Conservation (phyloP, 2,113 vertebrate species). For the Chunga burmeisteri region DNA sequence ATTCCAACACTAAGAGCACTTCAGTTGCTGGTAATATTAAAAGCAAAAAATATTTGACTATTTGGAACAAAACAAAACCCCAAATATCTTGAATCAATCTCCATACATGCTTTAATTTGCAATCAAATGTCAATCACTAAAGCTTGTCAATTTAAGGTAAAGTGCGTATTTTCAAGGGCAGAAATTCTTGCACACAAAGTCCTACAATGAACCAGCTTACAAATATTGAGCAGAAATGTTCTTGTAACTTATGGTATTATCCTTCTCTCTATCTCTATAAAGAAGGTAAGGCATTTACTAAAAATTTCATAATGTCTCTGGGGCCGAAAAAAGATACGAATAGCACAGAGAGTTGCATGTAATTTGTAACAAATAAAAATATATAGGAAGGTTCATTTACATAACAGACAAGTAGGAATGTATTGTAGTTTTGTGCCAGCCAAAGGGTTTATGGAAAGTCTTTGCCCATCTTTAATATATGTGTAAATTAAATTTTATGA, state of each 20-base stretch:
- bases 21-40: not conserved
- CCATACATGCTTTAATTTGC: not conserved
- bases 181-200: not conserved
- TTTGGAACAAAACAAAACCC: not conserved
- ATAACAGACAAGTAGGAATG: not conserved
- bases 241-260: not conserved
- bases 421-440: not conserved
- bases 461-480: not conserved
- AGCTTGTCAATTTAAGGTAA: not conserved
- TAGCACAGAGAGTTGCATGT: not conserved
- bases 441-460: not conserved
- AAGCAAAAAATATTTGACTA: not conserved
- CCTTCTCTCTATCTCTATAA: not conserved
- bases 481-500: slow-evolving; percentile 39
- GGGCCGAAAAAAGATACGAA: not conserved
- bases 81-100: not conserved
- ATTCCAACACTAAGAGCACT: not conserved
- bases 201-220: not conserved
- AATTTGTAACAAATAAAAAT: not conserved
- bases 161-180: not conserved
- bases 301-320: not conserved
- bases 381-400: not conserved
- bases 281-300: not conserved
- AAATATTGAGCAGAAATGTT: not conserved
- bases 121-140: not conserved